Percentiles rank a stretch among this genome's conserved stretches.
Conservation (phyloP, 1,140 invertebrate genomes). For the Drosophila sproati region DNA sequence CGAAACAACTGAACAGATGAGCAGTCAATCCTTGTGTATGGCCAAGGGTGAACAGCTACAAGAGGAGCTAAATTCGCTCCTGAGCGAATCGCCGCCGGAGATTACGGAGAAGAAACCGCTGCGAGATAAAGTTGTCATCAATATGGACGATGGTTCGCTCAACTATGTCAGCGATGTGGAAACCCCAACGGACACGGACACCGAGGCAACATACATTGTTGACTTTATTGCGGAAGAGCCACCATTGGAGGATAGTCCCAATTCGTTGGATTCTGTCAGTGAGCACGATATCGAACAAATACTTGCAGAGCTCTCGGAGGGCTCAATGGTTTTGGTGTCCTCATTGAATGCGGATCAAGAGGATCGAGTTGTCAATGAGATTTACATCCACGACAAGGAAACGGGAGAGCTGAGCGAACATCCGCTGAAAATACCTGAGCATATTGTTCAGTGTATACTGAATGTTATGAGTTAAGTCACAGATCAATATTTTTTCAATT, state of each 20-base stretch:
- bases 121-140: constrained; percentile 40
- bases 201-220: constrained; percentile 41
- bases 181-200: neutral
- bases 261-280: constrained; percentile 27
- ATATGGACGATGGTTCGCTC: constrained; percentile 48
- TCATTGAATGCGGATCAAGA: constrained; percentile 67
- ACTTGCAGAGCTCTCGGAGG: constrained; percentile 69
- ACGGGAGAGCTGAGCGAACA: constrained; percentile 79
- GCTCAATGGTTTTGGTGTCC: constrained; percentile 84
- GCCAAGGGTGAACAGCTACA: constrained; percentile 47
- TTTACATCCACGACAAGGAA: constrained; percentile 83
- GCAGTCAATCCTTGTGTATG: constrained; percentile 8
- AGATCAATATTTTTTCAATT: constrained; percentile 6
- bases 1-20: constrained; percentile 50
- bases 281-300: constrained; percentile 78
- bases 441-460: constrained; percentile 84
- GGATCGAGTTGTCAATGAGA: constrained; percentile 83
- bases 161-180: constrained; percentile 47
- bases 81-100: constrained; percentile 41
- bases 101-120: constrained; percentile 13
- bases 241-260: constrained; percentile 1
- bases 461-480: constrained; percentile 67
- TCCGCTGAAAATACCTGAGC: constrained; percentile 82
- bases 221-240: constrained; percentile 38
- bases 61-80: constrained; percentile 56